Evolutionary conservation across 1,140 invertebrate species (phyloP).

Genomic region (Drosophila mayri): DNA sequence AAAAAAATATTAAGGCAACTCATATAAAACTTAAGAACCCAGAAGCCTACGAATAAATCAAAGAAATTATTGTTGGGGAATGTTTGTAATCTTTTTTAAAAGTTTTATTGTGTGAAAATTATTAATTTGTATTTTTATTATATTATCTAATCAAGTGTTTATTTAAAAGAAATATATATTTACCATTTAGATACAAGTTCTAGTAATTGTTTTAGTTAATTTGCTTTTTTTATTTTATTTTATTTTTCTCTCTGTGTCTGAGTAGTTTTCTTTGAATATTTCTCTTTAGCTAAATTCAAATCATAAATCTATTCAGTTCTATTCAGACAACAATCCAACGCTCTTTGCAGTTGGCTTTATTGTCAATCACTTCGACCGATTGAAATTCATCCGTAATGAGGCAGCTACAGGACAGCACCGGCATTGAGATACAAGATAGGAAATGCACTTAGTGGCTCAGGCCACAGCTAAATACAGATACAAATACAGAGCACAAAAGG

Average conservation of each 20-base stretch:
- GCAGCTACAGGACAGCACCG: conserved; percentile 47
- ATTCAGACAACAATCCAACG: not conserved
- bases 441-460: conserved; percentile 21
- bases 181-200: not conserved
- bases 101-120: too few species aligned
- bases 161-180: not conserved
- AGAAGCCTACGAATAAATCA: too few species aligned
- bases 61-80: not conserved
- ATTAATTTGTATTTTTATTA: not conserved
- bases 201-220: not conserved
- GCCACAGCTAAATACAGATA: conserved; percentile 11
- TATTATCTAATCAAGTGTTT: not conserved
- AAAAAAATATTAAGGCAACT: too few species aligned
- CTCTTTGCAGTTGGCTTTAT: conserved; percentile 20
- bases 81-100: not conserved
- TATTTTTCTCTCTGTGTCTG: not conserved
- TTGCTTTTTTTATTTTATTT: not conserved
- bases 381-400: conserved; percentile 62
- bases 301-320: not conserved
- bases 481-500: conserved; percentile 1
- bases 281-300: not conserved
- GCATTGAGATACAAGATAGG: conserved; percentile 57
- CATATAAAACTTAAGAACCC: not conserved
- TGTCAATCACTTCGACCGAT: conserved; percentile 48
- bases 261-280: not conserved